phyloP scores from a whole-genome alignment of 2,113 vertebrate species.

The Triplophysa tibetana region DNA sequence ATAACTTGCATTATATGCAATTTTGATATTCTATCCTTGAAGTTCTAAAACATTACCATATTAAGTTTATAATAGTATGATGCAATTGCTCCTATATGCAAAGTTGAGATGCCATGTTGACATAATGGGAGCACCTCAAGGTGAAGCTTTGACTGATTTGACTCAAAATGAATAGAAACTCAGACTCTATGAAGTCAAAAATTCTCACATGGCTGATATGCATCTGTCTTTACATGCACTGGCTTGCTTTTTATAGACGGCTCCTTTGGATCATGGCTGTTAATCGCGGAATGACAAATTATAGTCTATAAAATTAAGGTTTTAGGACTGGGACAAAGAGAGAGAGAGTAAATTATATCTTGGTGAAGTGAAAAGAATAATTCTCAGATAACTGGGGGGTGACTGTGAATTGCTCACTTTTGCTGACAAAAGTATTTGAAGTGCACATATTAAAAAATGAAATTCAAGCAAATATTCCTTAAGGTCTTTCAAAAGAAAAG shows the following conservation, averaged over 20 bases:
- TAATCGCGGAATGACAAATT: constrained; percentile 66
- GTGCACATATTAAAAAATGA: constrained; percentile 1
- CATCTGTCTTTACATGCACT: constrained; percentile 15
- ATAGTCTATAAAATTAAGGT: constrained; percentile 64
- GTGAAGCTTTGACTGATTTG: constrained; percentile 22
- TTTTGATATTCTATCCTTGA: neutral
- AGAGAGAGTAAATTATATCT: constrained; percentile 55
- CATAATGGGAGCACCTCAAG: constrained; percentile 30
- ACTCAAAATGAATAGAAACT: neutral
- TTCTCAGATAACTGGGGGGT: constrained; percentile 16
- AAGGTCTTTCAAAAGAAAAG: neutral
- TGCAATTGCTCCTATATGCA: neutral
- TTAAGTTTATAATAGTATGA: constrained; percentile 17
- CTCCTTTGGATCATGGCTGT: constrained; percentile 63
- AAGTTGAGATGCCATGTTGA: constrained; percentile 22
- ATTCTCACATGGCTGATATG: constrained; percentile 37
- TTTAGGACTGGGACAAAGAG: constrained; percentile 53
- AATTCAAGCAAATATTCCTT: constrained; percentile 16
- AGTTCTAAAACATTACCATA: constrained; percentile 25
- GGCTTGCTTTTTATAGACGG: constrained; percentile 61
- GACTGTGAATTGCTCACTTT: constrained; percentile 19
- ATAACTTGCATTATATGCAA: neutral
- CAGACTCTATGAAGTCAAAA: constrained; percentile 1
- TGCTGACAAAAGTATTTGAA: constrained; percentile 33
- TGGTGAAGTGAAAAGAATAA: constrained; percentile 16